These are phyloP conservation scores for Amniataba percoides DNA, from an alignment of 2,797 vertebrate genomes.

Conservation along the genomic window DNA sequence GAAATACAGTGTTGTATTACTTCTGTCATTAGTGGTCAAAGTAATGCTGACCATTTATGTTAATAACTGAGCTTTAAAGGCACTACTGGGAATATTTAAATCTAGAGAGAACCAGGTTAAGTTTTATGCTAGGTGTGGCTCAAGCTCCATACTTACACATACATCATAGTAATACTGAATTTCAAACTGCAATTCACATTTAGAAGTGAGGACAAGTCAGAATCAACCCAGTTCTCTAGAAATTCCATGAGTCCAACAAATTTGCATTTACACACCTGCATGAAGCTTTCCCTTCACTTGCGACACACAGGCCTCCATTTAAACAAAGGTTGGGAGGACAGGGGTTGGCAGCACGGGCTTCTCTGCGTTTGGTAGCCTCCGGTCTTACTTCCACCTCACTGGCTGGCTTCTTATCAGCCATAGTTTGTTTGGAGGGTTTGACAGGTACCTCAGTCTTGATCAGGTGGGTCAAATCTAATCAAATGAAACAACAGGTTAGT, in stretches of 20 bases:
- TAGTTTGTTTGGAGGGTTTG: not conserved
- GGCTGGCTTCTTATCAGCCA: constrained; percentile 52
- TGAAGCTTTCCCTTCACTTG: constrained; percentile 78
- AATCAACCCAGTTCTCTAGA: not conserved
- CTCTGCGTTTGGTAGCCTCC: constrained; percentile 62
- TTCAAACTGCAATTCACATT: not conserved
- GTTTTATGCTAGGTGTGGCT: not conserved
- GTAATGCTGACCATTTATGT: not conserved
- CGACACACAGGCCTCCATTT: constrained; percentile 89
- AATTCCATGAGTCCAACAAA: not conserved
- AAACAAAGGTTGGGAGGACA: constrained; percentile 89
- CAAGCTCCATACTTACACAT: too few species aligned
- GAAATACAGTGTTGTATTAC: not conserved
- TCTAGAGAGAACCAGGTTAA: not conserved
- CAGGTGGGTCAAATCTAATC: constrained; percentile 89
- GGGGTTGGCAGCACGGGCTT: constrained; percentile 55
- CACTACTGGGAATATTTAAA: not conserved
- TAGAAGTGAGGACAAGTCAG: not conserved
- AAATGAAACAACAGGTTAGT: constrained; percentile 4
- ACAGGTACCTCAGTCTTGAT: constrained; percentile 86
- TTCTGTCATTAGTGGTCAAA: too few species aligned
- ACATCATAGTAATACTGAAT: too few species aligned
- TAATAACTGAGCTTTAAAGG: not conserved
- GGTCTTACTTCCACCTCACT: constrained; percentile 35
- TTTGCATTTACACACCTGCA: constrained; percentile 86